Evolutionary conservation across 2,797 vertebrate species (phyloP).

Genomic region (Brachyalestes nurse): DNA sequence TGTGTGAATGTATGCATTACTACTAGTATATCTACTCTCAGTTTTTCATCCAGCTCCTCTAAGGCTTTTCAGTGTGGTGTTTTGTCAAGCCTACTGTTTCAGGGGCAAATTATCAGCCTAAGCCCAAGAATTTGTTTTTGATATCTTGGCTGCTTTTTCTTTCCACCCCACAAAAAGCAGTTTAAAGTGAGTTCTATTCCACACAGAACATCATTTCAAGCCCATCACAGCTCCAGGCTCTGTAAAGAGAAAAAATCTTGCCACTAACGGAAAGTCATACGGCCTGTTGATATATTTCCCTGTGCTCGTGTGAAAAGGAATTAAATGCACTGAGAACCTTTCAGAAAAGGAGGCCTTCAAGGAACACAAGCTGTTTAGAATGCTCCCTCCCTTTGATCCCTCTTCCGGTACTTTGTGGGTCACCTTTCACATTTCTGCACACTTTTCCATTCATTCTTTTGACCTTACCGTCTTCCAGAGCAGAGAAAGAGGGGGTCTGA

Average conservation of each 20-base stretch:
- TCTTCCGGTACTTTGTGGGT: conserved; percentile 28
- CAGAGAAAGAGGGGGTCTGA: conserved; percentile 6
- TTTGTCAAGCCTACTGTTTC: conserved; percentile 51
- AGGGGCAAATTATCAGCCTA: conserved; percentile 16
- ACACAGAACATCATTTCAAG: conserved; percentile 41
- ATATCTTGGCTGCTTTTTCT: conserved; percentile 12
- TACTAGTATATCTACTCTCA: conserved; percentile 32
- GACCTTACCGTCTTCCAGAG: conserved; percentile 8
- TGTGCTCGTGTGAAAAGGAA: conserved; percentile 47
- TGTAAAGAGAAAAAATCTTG: conserved; percentile 49
- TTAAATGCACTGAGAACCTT: conserved; percentile 56
- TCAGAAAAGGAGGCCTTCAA: conserved; percentile 48
- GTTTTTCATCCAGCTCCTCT: conserved; percentile 20
- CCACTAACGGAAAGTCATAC: conserved; percentile 50
- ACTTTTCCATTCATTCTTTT: neutral
- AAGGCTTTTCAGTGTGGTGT: conserved; percentile 30
- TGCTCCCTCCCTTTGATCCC: conserved; percentile 42
- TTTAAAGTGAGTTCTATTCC: conserved; percentile 45
- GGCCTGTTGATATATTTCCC: conserved; percentile 51
- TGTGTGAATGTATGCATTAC: conserved; percentile 37
- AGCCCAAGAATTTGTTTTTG: conserved; percentile 43
- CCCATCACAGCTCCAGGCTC: conserved; percentile 39
- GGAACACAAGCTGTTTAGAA: conserved; percentile 46
- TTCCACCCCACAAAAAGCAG: neutral
- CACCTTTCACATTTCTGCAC: conserved; percentile 31